Percentiles rank a stretch among this genome's conserved stretches.
phyloP scores from a whole-genome alignment of 2,113 vertebrate genomes.

The rat (Rattus norvegicus) region DNA sequence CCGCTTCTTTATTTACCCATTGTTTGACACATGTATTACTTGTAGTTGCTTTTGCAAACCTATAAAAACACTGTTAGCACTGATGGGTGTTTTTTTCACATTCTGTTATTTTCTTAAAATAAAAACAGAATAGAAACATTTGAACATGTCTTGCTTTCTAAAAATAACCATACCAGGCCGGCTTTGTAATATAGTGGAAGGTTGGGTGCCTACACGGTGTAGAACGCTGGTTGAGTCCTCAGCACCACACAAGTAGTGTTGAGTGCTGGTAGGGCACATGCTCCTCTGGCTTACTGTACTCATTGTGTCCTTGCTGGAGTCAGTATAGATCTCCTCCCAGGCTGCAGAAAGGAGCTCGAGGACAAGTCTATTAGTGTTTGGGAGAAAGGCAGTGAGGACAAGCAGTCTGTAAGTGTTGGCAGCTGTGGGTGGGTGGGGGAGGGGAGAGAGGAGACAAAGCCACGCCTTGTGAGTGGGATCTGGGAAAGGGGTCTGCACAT shows the following conservation, averaged over 20 bases:
- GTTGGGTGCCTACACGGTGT: neutral
- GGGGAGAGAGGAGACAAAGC: neutral
- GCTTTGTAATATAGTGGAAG: neutral
- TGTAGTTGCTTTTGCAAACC: neutral
- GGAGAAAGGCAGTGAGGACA: no score
- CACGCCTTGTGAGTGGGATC: neutral
- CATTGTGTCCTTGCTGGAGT: neutral
- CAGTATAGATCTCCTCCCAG: no score
- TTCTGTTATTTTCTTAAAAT: neutral
- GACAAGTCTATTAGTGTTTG: neutral
- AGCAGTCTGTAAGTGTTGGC: neutral
- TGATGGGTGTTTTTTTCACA: neutral
- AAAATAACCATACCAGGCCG: neutral
- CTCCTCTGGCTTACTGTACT: neutral
- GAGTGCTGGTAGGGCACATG: neutral
- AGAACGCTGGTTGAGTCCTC: neutral
- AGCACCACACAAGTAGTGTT: neutral
- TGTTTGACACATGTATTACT: neutral
- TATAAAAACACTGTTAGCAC: no score
- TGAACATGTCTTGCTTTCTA: neutral
- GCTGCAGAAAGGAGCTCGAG: neutral
- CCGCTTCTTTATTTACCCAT: neutral
- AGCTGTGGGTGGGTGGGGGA: neutral
- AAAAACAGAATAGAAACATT: neutral
- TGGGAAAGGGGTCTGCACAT: no score